These are phyloP conservation scores for Heterotilapia buettikoferi DNA, from an alignment of 2,113 vertebrate genomes.

Conservation along the genomic window DNA sequence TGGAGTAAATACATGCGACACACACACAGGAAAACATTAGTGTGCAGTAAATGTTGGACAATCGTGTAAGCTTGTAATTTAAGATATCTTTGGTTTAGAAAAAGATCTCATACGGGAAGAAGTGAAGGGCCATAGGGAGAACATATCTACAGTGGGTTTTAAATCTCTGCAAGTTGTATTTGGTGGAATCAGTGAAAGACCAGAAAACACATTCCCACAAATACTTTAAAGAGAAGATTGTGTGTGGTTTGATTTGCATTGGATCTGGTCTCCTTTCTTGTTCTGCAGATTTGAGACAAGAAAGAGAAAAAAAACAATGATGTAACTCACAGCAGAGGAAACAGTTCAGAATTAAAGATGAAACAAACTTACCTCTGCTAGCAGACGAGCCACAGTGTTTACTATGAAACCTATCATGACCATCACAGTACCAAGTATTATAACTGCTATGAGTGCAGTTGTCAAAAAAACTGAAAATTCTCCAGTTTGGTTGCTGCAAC, in stretches of 20 bases:
- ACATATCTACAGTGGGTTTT: neutral
- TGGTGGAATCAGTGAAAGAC: neutral
- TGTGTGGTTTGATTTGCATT: neutral
- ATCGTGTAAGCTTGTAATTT: rapidly evolving
- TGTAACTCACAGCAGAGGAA: neutral
- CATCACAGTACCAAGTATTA: neutral
- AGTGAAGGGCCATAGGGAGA: rapidly evolving
- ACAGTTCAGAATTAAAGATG: neutral
- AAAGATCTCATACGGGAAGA: too few species aligned
- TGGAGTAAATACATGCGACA: neutral
- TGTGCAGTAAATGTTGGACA: rapidly evolving
- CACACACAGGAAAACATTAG: neutral
- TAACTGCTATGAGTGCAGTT: neutral
- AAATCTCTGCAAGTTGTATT: neutral
- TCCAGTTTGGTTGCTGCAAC: neutral
- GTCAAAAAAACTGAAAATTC: rapidly evolving
- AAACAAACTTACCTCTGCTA: neutral
- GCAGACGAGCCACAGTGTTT: neutral
- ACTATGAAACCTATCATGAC: neutral
- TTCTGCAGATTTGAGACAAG: neutral
- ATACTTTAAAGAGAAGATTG: neutral
- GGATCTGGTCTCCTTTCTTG: neutral
- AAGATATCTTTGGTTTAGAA: neutral
- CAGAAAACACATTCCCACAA: neutral
- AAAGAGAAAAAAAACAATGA: neutral